Percentiles rank a stretch among this genome's conserved stretches.
These are phyloP conservation scores for Erebia palarica DNA, from an alignment of 2,888 invertebrate genomes.

Conservation along the genomic window DNA sequence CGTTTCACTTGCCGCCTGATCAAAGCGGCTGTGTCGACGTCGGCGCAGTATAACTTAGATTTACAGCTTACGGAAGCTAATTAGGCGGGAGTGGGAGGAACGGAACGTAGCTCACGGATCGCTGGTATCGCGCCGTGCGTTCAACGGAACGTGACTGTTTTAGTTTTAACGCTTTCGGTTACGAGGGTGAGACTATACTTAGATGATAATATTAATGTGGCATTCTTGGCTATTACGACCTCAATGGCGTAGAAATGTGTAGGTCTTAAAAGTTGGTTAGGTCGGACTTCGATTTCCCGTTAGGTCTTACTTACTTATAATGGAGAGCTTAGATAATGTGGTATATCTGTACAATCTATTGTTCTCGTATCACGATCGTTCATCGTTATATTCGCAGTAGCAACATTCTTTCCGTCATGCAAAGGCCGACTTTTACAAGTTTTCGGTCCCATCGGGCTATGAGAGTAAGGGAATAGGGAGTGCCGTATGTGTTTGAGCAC, in stretches of 20 bases:
- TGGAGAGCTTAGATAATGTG: too few species aligned
- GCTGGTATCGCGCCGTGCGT: slow-evolving; percentile 56
- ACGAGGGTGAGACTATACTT: slow-evolving; percentile 14
- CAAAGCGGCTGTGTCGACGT: slow-evolving; percentile 73
- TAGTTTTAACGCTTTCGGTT: slow-evolving; percentile 48
- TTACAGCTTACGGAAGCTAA: slow-evolving; percentile 79
- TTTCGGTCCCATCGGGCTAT: too few species aligned
- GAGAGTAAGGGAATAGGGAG: too few species aligned
- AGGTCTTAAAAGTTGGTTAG: too few species aligned
- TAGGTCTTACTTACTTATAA: too few species aligned
- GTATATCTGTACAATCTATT: too few species aligned
- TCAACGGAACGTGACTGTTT: slow-evolving; percentile 61
- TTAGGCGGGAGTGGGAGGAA: slow-evolving; percentile 65
- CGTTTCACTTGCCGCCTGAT: slow-evolving; percentile 70
- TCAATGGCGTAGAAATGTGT: background rate
- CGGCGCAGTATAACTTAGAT: slow-evolving; percentile 66
- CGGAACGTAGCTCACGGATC: slow-evolving; percentile 53
- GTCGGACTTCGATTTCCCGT: too few species aligned
- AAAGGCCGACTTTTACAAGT: too few species aligned
- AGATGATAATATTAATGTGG: slow-evolving; percentile 9
- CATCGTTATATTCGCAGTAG: too few species aligned
- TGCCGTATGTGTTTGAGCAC: too few species aligned
- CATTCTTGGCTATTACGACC: slow-evolving; percentile 4
- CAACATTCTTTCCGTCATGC: too few species aligned
- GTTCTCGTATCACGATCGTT: too few species aligned